A percentile compares a stretch with the other conserved stretches of the same genome.
These are phyloP conservation scores for Metopia argyrocephala DNA, from an alignment of 2,888 invertebrate genomes.

Conservation along the genomic window DNA sequence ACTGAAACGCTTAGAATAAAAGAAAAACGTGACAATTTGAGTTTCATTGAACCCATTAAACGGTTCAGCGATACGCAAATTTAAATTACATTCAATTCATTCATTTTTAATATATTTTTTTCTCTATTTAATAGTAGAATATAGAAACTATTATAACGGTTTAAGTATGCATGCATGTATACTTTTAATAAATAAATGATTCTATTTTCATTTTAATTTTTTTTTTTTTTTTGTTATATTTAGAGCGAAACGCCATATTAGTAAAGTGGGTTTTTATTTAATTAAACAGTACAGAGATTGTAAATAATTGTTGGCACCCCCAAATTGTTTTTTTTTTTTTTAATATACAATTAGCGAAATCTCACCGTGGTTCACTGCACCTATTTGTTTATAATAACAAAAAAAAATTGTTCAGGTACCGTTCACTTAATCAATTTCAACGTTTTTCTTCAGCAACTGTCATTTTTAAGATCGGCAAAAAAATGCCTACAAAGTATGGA, in stretches of 20 bases:
- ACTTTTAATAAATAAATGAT: too few species aligned
- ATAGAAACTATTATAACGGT: not conserved
- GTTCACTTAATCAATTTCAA: too few species aligned
- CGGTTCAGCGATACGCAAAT: conserved; percentile 20
- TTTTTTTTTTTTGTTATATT: not conserved
- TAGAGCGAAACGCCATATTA: not conserved
- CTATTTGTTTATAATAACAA: too few species aligned
- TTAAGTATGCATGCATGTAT: too few species aligned
- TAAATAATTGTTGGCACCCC: too few species aligned
- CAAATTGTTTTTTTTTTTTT: too few species aligned
- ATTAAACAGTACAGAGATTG: not conserved
- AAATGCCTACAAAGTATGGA: too few species aligned
- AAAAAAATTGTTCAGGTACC: too few species aligned
- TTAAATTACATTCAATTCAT: not conserved
- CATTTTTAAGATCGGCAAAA: too few species aligned
- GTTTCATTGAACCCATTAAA: conserved; percentile 44
- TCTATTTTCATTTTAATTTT: not conserved
- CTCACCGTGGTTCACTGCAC: too few species aligned
- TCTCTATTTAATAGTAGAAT: not conserved
- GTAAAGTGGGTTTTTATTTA: not conserved
- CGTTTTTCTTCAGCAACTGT: too few species aligned
- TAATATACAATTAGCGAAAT: too few species aligned
- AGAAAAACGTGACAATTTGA: conserved; percentile 35
- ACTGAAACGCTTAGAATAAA: not conserved
- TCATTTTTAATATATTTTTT: not conserved